These are phyloP conservation scores for Scaptomyza graminum DNA, from an alignment of 1,140 invertebrate genomes.

Conservation along the genomic window DNA sequence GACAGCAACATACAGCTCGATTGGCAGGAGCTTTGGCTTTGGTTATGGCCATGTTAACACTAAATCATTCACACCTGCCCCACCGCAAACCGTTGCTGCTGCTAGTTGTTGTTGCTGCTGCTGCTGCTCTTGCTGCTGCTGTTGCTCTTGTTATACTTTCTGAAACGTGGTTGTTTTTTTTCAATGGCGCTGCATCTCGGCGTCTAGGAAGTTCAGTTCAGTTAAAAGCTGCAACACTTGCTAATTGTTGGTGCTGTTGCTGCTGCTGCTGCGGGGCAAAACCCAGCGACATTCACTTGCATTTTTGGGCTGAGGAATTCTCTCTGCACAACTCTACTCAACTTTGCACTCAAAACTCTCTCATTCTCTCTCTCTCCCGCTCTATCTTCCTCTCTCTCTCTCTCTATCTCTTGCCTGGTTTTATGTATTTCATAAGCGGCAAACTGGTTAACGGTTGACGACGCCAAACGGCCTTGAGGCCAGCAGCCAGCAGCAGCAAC, in stretches of 20 bases:
- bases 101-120: conserved; percentile 13
- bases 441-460: conserved; percentile 59
- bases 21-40: conserved; percentile 52
- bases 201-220: conserved; percentile 68
- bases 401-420: conserved; percentile 7
- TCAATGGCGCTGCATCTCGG: conserved; percentile 55
- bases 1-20: conserved; percentile 21
- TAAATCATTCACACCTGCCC: conserved; percentile 76
- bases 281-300: conserved; percentile 64
- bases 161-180: conserved; percentile 45
- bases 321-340: conserved; percentile 17
- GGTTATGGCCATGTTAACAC: conserved; percentile 72
- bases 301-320: conserved; percentile 45
- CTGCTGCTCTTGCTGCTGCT: background rate
- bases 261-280: conserved; percentile 31
- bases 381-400: conserved; percentile 7
- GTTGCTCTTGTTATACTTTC: conserved; percentile 35
- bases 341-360: background rate
- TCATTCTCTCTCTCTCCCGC: background rate
- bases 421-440: conserved; percentile 73
- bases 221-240: background rate
- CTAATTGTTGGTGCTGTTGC: conserved; percentile 5
- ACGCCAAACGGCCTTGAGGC: conserved; percentile 61
- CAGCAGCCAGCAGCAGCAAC: conserved; percentile 13
- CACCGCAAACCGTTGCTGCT: conserved; percentile 10